Evolutionary conservation across 2,797 vertebrate species (phyloP), one percentile per base, ranked within the genome.

Genomic region (Eurystomus glaucurus): DNA sequence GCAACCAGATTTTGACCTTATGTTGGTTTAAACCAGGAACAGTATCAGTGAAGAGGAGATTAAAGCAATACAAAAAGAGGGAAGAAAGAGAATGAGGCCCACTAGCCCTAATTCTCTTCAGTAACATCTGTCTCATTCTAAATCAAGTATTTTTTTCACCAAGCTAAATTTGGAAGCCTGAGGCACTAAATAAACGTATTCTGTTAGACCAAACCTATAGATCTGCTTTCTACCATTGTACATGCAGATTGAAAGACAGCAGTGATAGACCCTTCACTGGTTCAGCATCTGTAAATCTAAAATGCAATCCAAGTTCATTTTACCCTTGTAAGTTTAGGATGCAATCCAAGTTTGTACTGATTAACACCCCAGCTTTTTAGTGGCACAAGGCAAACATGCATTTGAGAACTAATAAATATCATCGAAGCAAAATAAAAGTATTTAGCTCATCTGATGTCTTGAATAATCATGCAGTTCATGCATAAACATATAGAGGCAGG

Each of bases 321-420:
- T 48, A 75, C 43, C 83, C 89, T 69, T 71, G 22, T 28, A 88
- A 77, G 4, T 69, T 90, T 28, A 88, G 71, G 22, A 46, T 61
- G 64, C 58, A 92, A 68, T 70, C 61, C 69, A 82, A 86, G 61
- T 58, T 75, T 71, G 23, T 37, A 51, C 66, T 86, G 75, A 95
- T 82, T 57, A 92, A 83, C 28, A 46, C 31, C 43, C 51, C 25
- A 62, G 55, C 70, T 60, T 91, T 88, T 92, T 69, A 86, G 64
- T 72, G 66, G 75, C 65, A 92, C 52, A 85, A 93, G 79, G 60
- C 60, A 85, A 95, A 79, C 64, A 61, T 17, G 31, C 39, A 65
- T 90, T 68, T 86, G 84, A 96, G 82, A 83, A 65, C 61, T 88
- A 95, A 95, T 94, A 93, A 94, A 93, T 95, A 91, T 81, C 72